Percentiles rank a stretch among this genome's conserved stretches.
Conservation (phyloP, 2,888 invertebrate genomes). For the Tiphia femorata region DNA sequence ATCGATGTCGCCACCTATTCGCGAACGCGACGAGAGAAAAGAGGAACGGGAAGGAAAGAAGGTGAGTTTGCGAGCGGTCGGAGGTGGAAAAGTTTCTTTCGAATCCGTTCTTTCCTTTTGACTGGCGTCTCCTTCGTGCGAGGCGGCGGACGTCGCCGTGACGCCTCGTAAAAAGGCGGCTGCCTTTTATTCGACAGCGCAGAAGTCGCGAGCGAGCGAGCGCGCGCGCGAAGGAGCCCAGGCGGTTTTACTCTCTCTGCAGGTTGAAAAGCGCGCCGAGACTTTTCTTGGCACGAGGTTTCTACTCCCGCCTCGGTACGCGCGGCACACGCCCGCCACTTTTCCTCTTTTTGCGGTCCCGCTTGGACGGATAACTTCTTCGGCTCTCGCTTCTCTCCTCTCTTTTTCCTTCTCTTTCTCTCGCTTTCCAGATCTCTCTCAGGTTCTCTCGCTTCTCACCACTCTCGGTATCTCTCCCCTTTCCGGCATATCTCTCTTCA, state of each 20-base stretch:
- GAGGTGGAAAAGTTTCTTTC: constrained; percentile 3
- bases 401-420: not conserved
- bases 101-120: constrained; percentile 8
- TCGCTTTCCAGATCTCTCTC: not conserved
- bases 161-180: constrained; percentile 27
- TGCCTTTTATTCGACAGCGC: constrained; percentile 32
- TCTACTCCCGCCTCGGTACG: constrained; percentile 13
- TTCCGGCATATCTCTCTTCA: not conserved
- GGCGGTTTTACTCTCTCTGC: constrained; percentile 11
- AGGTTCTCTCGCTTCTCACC: not conserved
- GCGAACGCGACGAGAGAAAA: too few relatives aligned
- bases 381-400: not conserved
- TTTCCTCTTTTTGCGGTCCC: constrained; percentile 44
- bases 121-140: constrained; percentile 10
- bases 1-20: too few relatives aligned
- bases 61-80: too few relatives aligned
- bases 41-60: too few relatives aligned
- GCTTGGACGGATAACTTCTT: constrained; percentile 40
- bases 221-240: constrained; percentile 19
- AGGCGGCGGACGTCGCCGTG: too few relatives aligned
- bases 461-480: not conserved
- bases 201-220: too few relatives aligned
- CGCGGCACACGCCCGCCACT: too few relatives aligned
- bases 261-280: constrained; percentile 39
- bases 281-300: constrained; percentile 44